Evolutionary conservation across 2,113 vertebrate genomes (phyloP).

Genomic region (Crotalus horridus): DNA sequence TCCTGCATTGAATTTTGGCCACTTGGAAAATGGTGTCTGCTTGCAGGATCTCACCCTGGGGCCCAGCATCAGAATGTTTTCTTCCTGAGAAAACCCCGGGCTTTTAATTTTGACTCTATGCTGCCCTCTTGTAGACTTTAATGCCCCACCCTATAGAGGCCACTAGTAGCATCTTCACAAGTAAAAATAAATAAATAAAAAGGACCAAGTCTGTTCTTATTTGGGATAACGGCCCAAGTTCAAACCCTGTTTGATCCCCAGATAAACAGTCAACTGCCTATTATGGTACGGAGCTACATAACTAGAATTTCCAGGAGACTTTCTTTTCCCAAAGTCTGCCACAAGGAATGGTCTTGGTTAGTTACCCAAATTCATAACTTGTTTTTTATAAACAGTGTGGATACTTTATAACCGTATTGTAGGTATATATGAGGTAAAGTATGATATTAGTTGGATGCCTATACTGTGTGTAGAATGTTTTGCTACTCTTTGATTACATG

Average conservation of each 20-base stretch:
- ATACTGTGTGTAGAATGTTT: neutral
- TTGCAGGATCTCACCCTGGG: neutral
- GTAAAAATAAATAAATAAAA: neutral
- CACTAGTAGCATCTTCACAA: neutral
- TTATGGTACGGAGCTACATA: neutral
- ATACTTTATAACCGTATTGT: neutral
- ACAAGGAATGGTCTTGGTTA: neutral
- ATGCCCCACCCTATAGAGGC: neutral
- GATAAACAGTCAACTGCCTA: neutral
- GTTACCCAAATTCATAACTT: neutral
- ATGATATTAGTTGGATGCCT: neutral
- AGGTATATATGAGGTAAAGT: neutral
- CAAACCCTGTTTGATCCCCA: neutral
- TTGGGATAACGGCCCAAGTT: neutral
- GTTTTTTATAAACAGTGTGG: too few relatives aligned
- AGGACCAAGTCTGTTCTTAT: neutral
- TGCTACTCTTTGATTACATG: neutral
- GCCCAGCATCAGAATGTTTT: neutral
- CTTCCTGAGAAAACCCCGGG: neutral
- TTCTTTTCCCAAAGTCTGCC: neutral
- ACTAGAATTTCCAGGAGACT: neutral
- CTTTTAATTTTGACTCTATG: neutral
- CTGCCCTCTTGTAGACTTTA: neutral
- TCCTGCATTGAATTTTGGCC: neutral
- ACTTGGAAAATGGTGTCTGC: neutral